Conservation (phyloP, 2,888 invertebrate genomes). For the Eupithecia subfuscata region DNA sequence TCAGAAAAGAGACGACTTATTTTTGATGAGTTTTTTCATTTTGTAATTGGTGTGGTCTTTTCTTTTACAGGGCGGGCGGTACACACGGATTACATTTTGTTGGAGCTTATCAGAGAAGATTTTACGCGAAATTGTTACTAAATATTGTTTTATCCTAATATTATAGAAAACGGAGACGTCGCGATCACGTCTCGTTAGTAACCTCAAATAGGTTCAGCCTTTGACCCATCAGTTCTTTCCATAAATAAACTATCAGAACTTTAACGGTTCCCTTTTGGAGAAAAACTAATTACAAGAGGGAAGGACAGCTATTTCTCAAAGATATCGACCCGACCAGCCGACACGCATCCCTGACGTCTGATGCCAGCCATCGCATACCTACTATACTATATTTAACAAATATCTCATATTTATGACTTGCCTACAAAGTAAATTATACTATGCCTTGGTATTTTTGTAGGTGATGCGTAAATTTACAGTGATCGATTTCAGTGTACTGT, state of each 20-base stretch:
- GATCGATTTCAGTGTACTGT: background rate
- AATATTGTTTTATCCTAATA: no score
- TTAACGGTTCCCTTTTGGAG: conserved; percentile 17
- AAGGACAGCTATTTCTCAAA: conserved; percentile 38
- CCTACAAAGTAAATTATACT: background rate
- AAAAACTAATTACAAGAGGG: conserved; percentile 36
- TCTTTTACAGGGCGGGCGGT: no score
- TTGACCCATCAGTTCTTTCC: no score
- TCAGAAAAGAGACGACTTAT: no score
- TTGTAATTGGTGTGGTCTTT: no score
- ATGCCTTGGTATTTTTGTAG: background rate
- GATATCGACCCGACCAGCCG: conserved; percentile 38
- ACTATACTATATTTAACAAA: background rate
- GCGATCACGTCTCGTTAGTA: no score
- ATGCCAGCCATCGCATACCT: conserved; percentile 1
- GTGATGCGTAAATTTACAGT: background rate
- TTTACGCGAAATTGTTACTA: no score
- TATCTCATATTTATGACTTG: background rate
- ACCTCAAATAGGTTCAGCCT: no score
- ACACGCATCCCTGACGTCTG: conserved; percentile 34
- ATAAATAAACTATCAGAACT: conserved; percentile 8
- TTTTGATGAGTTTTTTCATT: no score
- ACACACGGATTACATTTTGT: no score
- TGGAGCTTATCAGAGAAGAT: no score
- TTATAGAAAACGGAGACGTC: no score